Evolutionary conservation across 2,797 vertebrate species (phyloP), one percentile per base, ranked within the genome.

Genomic region (Microcaecilia unicolor): DNA sequence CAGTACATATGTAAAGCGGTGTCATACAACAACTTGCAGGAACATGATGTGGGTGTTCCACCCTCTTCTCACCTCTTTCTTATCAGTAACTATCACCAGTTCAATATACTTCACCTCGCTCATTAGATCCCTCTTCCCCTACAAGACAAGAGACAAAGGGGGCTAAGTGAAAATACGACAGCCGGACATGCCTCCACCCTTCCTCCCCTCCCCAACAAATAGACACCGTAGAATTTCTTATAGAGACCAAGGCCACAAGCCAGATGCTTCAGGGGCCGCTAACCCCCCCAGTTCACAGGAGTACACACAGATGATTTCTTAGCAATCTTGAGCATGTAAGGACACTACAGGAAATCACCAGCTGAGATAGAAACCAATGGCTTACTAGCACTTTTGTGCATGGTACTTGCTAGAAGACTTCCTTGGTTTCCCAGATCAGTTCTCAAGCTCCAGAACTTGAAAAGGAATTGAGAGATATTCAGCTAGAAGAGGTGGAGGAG

Each of bases 1-100:
- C n/a, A n/a, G n/a, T n/a, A 23, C n/a, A n/a, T n/a, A n/a, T n/a
- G n/a, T n/a, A n/a, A n/a, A n/a, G n/a, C n/a, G n/a, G 1, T 14
- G 1, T 0, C 5, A 20, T 7, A 6, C 0, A 1, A 2, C 1
- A n/a, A n/a, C n/a, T n/a, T n/a, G 15, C 23, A 12, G 5, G 24
- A 9, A n/a, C 9, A 22, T 9, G 22, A 24, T 22, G 1, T 2
- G 27, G 20, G 4, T 24, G 3, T 5, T n/a, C 1, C 4, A 14
- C 9, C 10, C 3, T 15, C 3, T n/a, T 27, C 74, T 72, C 39
- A 97, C 92, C 81, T 92, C 91, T 1, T 87, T 48, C 6, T 89
- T 82, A 30, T 97, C 92, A 0, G 73, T 90, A 37, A 97, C 92
- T 44, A 97, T 76, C 64, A 92, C 91, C 74, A 97, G 74, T 41